Base-by-base conservation (phyloP, 2,113 vertebrate species). In the Coreoperca whiteheadi region DNA sequence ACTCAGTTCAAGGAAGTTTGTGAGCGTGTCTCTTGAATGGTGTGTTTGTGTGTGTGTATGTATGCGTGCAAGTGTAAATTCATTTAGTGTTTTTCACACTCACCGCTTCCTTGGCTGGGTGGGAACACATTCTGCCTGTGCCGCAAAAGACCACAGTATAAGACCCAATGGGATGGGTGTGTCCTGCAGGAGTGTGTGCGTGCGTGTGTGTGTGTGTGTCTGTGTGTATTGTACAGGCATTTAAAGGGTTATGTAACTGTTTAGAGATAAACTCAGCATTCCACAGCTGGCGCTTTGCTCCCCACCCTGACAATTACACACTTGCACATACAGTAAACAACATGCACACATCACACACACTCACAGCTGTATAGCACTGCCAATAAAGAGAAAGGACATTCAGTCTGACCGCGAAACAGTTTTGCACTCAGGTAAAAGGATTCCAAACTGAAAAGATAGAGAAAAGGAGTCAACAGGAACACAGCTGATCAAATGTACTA, bases 161-260 rank as follows among this genome's bases (percentile, higher is more conserved):
- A 81, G 80, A 73, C 76, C 64, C 82, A 66, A 46, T 63, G 68
- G 74, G 48, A 74, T 73, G 81, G 72, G 82, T 76, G 84, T 61
- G 70, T 78, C 57, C 48, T 61, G 18, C 43, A 75, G 30, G 30
- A 21, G 21, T 79, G 81, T 77, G n/a, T 72, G 67, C 74, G 77
- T 77, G 71, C 74, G 75, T 43, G n/a, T 59, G 68, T 76, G 79
- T 65, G 67, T 34, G 54, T 74, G 72, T 51, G 48, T 81, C 51
- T 61, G 77, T 82, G 69, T 54, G 75, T 68, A 60, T 72, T 77
- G n/a, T 72, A 50, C 53, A 88, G 74, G 70, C 80, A 80, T 89
- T 57, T 82, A 84, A 87, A 87, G 80, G 56, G 86, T 93, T 91
- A 90, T 88, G 74, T 79, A 87, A 91, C 70, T 59, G 83, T 86